Base-by-base conservation (phyloP, 2,113 vertebrate species). In the Pelusios castaneus region DNA sequence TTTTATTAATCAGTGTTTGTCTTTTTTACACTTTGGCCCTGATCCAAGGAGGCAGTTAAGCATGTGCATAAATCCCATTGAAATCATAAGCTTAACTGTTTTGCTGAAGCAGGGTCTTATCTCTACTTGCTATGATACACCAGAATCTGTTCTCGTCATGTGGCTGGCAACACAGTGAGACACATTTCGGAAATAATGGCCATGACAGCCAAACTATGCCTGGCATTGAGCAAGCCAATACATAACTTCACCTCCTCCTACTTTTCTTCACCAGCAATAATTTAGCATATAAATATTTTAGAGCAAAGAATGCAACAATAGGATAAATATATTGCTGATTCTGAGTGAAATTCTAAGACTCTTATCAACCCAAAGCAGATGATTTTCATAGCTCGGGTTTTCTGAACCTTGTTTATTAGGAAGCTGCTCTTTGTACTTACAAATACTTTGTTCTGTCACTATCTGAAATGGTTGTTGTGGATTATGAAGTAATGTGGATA, bases 21-120 rank as follows among this genome's bases (percentile, higher is more conserved):
- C 58, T 27, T 80, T 84, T 24, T 34, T 19, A 1, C 14, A 2
- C 1, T 87, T 63, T 77, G 22, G 49, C 22, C 11, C 22, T 41
- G 22, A 41, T 84, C 92, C 90, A 84, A 25, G 9, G 89, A 31
- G 7, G 73, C 5, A 13, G 14, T 73, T 45, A 80, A 78, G 49
- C 51, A 34, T 0, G 0, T n/a, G 6, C 5, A 73, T 78, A 45
- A n/a, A 51, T 70, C 38, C 31, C 17, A 22, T 5, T 73, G n/a
- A 73, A 73, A 19, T 73, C 38, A 77, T 5, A 31, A 2, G 1
- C 47, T 67, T 41, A 11, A 25, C 60, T 79, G 60, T 29, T 55
- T 29, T 34, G 56, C 1, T 79, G 77, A 95, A 38, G 54, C 34
- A 10, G 16, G 56, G 41, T 13, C 41, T 51, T 13, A 2, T 14